Base-by-base conservation (phyloP, 2,113 vertebrate species). In the Rhineura floridana region DNA sequence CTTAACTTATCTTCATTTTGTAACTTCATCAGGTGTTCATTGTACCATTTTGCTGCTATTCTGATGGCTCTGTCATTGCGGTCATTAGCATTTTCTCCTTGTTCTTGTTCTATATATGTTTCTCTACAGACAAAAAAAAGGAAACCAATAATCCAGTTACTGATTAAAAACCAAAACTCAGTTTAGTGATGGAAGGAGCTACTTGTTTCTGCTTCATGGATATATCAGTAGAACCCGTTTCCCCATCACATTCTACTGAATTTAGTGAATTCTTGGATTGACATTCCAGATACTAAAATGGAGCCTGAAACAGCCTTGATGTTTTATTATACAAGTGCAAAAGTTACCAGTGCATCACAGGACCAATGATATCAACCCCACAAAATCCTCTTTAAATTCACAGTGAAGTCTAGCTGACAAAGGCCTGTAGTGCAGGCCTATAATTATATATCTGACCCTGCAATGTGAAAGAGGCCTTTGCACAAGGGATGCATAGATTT, bases 1-100 rank as follows among this genome's bases (percentile, higher is more conserved):
- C 95, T 96, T 25, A 97, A 94, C 11, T 91, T 91, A 50, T 96
- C 96, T 25, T 96, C 94, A 19, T 91, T 87, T 8, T 96, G 94
- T 2, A 89, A 90, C 44, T 96, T 96, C 91, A 95, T 95, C 85
- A 99, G 87, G 93, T 99, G 99, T 23, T 98, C 96, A 42, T 93
- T 96, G 93, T 99, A 99, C 99, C 99, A 99, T 85, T 97, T 97
- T 28, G 96, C 97, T 13, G 98, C 98, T 62, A 98, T 96, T 12
- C 99, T 98, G 92, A 99, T 99, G 19, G 99, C 98, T 92, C 99
- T 96, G 91, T 99, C 99, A 21, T 99, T 99, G 4, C 98, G 97
- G 93, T 99, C 99, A 50, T 99, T 99, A 42, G 98, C 95, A 87
- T 94, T 98, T 95, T 99, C 99, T 75, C 98, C 99, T 62, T 97